Base-by-base conservation (phyloP, 2,113 vertebrate species). In the Trematocara variabile region DNA sequence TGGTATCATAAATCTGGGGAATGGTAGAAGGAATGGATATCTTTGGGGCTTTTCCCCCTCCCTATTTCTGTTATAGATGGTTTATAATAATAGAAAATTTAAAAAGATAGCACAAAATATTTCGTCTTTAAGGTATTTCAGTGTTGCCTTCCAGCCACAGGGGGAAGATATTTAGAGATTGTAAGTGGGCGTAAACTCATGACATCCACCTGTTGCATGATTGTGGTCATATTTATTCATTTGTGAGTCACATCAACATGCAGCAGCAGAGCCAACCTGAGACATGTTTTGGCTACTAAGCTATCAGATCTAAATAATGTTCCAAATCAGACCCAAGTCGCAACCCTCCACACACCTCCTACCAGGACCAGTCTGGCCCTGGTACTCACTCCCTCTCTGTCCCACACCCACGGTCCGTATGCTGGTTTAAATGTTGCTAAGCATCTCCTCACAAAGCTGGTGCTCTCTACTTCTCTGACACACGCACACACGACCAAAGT, bases 351-450 rank as follows among this genome's bases (percentile, higher is more conserved):
- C 44, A 53, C 58, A 86, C 90, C 89, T 86, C 90, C 90, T 85
- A 88, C 94, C 50, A 79, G 28, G 77, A 84, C 82, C 85, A 4
- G 63, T 70, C 83, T 91, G 92, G 90, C 80, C 88, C 80, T 25
- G 79, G 34, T 87, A 39, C 52, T 63, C 11, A 11, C 65, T 88
- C 82, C 75, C 86, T 86, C 53, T 25, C 82, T 48, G 79, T 84
- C 37, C 85, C 70, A 77, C 92, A 63, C 92, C 91, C 92, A 93
- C 91, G 88, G 73, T 56, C 82, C 90, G 33, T 90, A 93, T 94
- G 94, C 81, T 91, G 80, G 58, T 50, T 10, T 80, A 56, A 87
- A 83, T 77, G 90, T 84, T 80, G 79, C 88, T 82, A 78, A 83
- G 81, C 41, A 1, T 81, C 84, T 73, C 54, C 53, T 55, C 50